A percentile compares a stretch with the other conserved stretches of the same genome.
These are phyloP conservation scores for Gymnosoma rotundatum DNA, from an alignment of 2,888 invertebrate genomes.

Conservation along the genomic window DNA sequence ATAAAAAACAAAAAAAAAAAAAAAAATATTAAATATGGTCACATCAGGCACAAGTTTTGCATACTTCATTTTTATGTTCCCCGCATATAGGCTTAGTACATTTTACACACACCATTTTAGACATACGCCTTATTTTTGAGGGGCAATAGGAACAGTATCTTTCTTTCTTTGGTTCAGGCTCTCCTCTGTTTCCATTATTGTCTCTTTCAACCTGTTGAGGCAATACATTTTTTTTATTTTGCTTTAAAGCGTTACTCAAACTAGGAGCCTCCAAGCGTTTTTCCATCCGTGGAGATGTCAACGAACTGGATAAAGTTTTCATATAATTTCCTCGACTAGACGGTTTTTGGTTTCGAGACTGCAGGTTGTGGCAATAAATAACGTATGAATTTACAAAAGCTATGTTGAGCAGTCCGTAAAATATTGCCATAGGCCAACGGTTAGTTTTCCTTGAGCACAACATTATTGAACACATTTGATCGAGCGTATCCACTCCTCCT, in stretches of 20 bases:
- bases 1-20: too few species aligned
- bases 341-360: conserved; percentile 30
- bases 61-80: conserved; percentile 13
- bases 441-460: conserved; percentile 46
- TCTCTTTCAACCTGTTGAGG: not conserved
- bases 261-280: not conserved
- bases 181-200: not conserved
- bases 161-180: conserved; percentile 34
- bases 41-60: too few species aligned
- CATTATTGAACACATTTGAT: conserved; percentile 58
- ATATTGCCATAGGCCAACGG: conserved; percentile 38
- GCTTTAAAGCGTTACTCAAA: not conserved
- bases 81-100: conserved; percentile 23
- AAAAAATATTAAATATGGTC: conserved; percentile 1
- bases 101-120: conserved; percentile 47
- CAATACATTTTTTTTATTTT: not conserved
- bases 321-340: conserved; percentile 35
- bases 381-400: too few species aligned
- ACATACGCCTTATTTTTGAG: conserved; percentile 25
- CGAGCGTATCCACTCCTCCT: conserved; percentile 3
- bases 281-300: conserved; percentile 25
- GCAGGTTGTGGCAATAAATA: conserved; percentile 3
- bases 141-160: conserved; percentile 33
- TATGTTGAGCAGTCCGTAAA: too few species aligned
- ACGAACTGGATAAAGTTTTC: conserved; percentile 6